A percentile compares a stretch with the other conserved stretches of the same genome.
phyloP scores from a whole-genome alignment of 2,113 vertebrate species.

The Drymodes brunneopygia region DNA sequence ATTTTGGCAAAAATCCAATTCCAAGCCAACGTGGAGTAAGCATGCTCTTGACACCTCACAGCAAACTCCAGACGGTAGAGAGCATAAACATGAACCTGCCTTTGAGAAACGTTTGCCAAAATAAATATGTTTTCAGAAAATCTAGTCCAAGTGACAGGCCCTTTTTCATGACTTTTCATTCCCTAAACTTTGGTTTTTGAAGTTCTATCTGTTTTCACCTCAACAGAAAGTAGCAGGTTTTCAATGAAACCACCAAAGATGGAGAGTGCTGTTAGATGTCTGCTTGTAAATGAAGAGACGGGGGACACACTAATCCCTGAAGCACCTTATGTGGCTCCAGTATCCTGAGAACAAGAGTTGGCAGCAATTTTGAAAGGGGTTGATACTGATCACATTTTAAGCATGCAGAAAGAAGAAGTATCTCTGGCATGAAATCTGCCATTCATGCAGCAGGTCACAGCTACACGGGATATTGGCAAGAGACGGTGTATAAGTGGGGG shows the following conservation, averaged over 20 bases:
- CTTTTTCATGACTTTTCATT: neutral
- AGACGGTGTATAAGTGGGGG: too few relatives aligned
- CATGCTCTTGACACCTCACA: neutral
- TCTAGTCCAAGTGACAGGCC: neutral
- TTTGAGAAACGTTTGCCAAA: slow-evolving; percentile 22
- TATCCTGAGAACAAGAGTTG: neutral
- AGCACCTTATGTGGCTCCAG: neutral
- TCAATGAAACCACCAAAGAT: neutral
- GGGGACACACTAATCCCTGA: neutral
- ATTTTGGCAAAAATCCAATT: neutral
- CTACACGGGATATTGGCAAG: neutral
- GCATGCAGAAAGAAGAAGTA: neutral
- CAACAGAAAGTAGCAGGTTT: neutral
- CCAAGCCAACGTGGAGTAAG: neutral
- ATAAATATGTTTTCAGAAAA: slow-evolving; percentile 4
- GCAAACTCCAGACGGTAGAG: neutral
- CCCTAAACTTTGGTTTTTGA: neutral
- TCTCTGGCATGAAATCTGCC: neutral
- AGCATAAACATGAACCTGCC: slow-evolving; percentile 8
- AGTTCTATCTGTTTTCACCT: neutral
- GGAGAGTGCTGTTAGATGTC: neutral
- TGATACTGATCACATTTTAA: neutral
- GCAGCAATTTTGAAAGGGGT: neutral
- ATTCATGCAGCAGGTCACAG: neutral
- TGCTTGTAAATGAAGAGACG: neutral